Evolutionary conservation across 2,888 invertebrate species (phyloP).

Genomic region (Thysanoteuthis rhombus): DNA sequence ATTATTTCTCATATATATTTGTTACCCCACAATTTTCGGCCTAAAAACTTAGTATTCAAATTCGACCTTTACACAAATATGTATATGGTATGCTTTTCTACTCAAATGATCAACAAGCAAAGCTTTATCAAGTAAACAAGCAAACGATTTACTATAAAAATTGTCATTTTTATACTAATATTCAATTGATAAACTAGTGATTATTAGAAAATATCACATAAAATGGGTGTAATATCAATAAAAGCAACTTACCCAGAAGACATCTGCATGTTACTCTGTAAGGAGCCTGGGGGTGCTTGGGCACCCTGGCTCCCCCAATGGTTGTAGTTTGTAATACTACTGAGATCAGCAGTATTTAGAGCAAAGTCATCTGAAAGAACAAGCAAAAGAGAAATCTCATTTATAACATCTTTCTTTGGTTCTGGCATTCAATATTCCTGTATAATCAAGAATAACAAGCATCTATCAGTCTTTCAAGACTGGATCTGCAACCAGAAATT

Average conservation of each 20-base stretch:
- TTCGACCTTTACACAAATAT: no score
- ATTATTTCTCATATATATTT: no score
- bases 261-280: conserved; percentile 31
- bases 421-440: not conserved
- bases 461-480: no score
- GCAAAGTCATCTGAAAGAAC: conserved; percentile 52
- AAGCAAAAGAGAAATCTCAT: not conserved
- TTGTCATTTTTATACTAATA: not conserved
- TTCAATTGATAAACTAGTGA: not conserved
- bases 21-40: no score
- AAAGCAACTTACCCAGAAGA: conserved; percentile 23
- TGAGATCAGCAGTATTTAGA: conserved; percentile 48
- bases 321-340: conserved; percentile 42
- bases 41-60: no score
- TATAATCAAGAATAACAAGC: no score
- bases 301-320: conserved; percentile 37
- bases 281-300: conserved; percentile 34
- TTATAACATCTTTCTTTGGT: not conserved
- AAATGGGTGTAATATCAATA: not conserved
- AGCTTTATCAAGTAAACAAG: not conserved
- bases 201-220: not conserved
- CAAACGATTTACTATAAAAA: not conserved
- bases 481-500: no score
- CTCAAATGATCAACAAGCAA: not conserved
- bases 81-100: no score